phyloP scores from a whole-genome alignment of 2,888 invertebrate species.

The Cremastobaeus sp. region DNA sequence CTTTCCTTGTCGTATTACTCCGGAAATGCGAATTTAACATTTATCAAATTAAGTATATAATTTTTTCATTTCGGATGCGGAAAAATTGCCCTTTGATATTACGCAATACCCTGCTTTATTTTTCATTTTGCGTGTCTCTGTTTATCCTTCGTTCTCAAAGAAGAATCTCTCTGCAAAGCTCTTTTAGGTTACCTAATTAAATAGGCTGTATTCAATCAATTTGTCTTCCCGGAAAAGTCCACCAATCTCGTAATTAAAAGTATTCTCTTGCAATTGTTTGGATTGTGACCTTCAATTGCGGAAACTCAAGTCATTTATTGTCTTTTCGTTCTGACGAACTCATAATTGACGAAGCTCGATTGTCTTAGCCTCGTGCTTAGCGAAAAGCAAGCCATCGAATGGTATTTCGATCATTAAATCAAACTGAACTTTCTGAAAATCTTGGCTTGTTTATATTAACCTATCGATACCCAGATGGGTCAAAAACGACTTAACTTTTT shows the following conservation, averaged over 20 bases:
- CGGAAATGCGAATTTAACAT: conserved; percentile 21
- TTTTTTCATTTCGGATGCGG: conserved; percentile 32
- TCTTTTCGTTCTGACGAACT: too few relatives aligned
- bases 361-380: too few relatives aligned
- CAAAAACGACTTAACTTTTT: too few relatives aligned
- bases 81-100: conserved; percentile 18
- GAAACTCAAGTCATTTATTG: too few relatives aligned
- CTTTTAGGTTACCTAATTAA: conserved; percentile 21
- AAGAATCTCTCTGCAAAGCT: conserved; percentile 1
- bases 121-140: conserved; percentile 10
- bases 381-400: too few relatives aligned
- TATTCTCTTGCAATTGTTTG: neutral
- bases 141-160: conserved; percentile 7
- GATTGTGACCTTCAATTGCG: too few relatives aligned
- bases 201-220: conserved; percentile 12
- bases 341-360: too few relatives aligned
- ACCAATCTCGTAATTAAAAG: neutral
- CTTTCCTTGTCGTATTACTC: conserved; percentile 24
- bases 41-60: conserved; percentile 53
- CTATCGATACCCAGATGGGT: too few relatives aligned
- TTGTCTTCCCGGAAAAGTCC: neutral
- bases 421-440: too few relatives aligned
- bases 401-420: too few relatives aligned
- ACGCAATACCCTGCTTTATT: conserved; percentile 8
- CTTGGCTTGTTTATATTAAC: too few relatives aligned